Percentiles rank a stretch among this genome's conserved stretches.
phyloP scores from a whole-genome alignment of 2,888 invertebrate genomes.

The Lasioglossum calceatum region DNA sequence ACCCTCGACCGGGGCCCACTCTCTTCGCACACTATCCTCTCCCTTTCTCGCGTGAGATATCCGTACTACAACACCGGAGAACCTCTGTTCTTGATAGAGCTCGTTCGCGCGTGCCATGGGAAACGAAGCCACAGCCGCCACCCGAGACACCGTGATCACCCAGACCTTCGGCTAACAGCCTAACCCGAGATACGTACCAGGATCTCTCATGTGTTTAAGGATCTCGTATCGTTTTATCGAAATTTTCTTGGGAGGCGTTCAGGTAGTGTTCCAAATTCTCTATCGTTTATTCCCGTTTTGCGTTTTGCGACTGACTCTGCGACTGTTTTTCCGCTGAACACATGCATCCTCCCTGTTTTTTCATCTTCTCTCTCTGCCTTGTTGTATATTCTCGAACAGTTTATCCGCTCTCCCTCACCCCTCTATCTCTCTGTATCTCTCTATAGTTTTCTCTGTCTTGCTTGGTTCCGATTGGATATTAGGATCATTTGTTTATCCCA shows the following conservation, averaged over 20 bases:
- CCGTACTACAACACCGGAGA: background rate
- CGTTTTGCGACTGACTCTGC: background rate
- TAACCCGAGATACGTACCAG: background rate
- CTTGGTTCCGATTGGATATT: background rate
- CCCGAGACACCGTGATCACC: background rate
- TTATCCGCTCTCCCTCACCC: background rate
- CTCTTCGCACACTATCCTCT: background rate
- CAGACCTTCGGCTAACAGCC: constrained; percentile 20
- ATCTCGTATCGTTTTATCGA: constrained; percentile 61
- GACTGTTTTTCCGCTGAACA: background rate
- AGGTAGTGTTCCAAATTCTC: constrained; percentile 51
- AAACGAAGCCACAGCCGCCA: background rate
- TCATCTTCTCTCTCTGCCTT: background rate
- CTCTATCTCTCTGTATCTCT: background rate
- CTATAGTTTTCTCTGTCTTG: background rate
- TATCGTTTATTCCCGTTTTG: constrained; percentile 18
- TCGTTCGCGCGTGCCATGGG: background rate
- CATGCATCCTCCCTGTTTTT: background rate
- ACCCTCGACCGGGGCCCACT: constrained; percentile 19
- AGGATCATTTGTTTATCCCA: background rate
- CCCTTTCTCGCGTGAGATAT: background rate
- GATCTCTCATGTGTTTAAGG: constrained; percentile 55
- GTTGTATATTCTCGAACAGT: background rate
- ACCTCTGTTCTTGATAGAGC: constrained; percentile 5
- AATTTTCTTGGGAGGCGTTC: constrained; percentile 59